phyloP scores from a whole-genome alignment of 2,113 vertebrate species.

The Cephalopterus ornatus region DNA sequence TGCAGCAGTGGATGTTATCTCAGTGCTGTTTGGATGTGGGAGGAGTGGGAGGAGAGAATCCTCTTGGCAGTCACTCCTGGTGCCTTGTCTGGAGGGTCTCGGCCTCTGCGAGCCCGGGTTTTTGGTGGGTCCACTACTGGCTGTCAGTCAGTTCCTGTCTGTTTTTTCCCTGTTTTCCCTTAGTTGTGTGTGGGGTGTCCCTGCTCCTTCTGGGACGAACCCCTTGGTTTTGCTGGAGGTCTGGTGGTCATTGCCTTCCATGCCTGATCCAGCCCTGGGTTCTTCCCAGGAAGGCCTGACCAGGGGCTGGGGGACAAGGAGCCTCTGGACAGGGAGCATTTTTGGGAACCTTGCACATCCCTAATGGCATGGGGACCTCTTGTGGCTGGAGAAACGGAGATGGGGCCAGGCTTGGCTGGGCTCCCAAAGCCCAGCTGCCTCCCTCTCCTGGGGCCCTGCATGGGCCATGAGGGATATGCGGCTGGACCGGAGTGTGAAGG shows the following conservation, averaged over 20 bases:
- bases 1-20: neutral
- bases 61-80: neutral
- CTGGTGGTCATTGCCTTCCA: accelerated
- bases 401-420: neutral
- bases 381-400: slow-evolving; percentile 33
- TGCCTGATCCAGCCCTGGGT: neutral
- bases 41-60: neutral
- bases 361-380: slow-evolving; percentile 46
- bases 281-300: neutral
- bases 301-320: neutral
- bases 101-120: neutral
- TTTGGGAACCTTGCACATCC: neutral
- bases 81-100: neutral
- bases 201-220: neutral
- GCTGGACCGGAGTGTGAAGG: neutral
- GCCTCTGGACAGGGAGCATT: neutral
- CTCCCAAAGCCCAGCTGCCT: neutral
- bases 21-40: neutral
- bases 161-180: neutral
- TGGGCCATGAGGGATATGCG: accelerated
- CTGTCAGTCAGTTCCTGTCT: neutral
- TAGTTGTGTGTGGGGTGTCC: accelerated
- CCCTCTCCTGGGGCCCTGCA: neutral
- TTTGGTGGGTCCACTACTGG: neutral
- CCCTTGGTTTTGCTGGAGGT: neutral